Percentiles rank a stretch among this genome's conserved stretches.
Evolutionary conservation across 2,888 invertebrate genomes (phyloP).

Genomic region (Himalopsyche tibetana): DNA sequence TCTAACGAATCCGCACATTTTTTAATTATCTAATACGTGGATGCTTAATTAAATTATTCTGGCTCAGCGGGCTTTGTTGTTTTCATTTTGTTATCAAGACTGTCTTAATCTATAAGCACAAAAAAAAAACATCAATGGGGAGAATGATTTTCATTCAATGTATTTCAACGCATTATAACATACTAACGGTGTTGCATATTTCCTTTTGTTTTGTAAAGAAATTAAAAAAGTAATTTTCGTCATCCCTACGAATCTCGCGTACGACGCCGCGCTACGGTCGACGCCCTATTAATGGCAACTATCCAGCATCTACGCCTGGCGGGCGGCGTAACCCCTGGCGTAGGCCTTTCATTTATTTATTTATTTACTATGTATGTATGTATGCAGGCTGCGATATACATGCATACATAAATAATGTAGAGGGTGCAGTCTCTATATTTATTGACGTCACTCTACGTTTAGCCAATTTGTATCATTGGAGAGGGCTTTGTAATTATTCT

Average conservation of each 20-base stretch:
- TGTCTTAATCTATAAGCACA: too few relatives aligned
- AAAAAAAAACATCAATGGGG: too few relatives aligned
- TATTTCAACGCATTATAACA: too few relatives aligned
- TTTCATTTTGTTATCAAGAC: too few relatives aligned
- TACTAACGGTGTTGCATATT: too few relatives aligned
- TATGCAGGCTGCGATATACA: background rate
- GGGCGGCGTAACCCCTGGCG: slow-evolving; percentile 10
- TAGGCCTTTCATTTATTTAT: slow-evolving; percentile 31
- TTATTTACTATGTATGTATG: slow-evolving; percentile 9
- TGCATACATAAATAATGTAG: slow-evolving; percentile 2
- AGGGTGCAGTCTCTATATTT: slow-evolving; percentile 1
- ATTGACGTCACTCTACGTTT: slow-evolving; percentile 17
- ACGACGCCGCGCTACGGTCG: slow-evolving; percentile 14
- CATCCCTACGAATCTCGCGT: background rate
- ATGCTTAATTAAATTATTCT: too few relatives aligned
- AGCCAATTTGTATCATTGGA: slow-evolving; percentile 23
- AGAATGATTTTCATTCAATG: too few relatives aligned
- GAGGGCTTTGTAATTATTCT: background rate
- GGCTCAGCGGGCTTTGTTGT: too few relatives aligned
- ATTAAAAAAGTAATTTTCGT: background rate
- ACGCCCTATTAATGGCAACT: slow-evolving; percentile 31
- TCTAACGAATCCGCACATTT: too few relatives aligned
- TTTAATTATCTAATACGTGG: too few relatives aligned
- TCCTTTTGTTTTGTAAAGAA: too few relatives aligned
- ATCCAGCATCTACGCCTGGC: slow-evolving; percentile 18